These are phyloP conservation scores for Columba livia DNA, from an alignment of 2,113 vertebrate genomes.

Conservation along the genomic window DNA sequence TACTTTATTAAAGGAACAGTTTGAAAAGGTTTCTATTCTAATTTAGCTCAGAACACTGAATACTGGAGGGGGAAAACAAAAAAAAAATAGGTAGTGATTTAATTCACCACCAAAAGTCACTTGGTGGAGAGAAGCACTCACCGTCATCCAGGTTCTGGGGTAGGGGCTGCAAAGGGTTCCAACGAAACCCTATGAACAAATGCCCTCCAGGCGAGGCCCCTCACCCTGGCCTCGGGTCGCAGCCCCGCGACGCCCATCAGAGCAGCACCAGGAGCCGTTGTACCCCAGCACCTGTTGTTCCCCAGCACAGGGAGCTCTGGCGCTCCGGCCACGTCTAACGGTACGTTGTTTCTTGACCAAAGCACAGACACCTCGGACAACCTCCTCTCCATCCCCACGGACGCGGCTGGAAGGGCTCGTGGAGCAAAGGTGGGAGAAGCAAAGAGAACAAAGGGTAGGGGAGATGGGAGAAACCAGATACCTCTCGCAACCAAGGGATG, in stretches of 20 bases:
- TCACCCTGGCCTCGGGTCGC: neutral
- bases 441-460: neutral
- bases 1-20: constrained; percentile 45
- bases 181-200: neutral
- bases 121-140: neutral
- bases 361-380: fast-evolving
- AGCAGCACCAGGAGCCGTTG: neutral
- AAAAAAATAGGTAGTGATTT: neutral
- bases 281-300: too few species aligned
- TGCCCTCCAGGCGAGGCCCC: neutral
- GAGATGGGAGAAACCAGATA: too few species aligned
- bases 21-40: constrained; percentile 31
- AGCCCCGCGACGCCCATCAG: fast-evolving
- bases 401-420: neutral
- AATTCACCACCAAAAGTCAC: neutral
- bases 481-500: too few species aligned
- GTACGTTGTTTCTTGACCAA: neutral
- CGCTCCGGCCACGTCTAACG: neutral
- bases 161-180: neutral
- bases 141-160: neutral
- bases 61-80: neutral
- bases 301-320: neutral
- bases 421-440: neutral
- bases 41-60: constrained; percentile 24
- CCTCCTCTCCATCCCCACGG: fast-evolving